phyloP scores from a whole-genome alignment of 2,888 invertebrate species.

The Noctua fimbriata region DNA sequence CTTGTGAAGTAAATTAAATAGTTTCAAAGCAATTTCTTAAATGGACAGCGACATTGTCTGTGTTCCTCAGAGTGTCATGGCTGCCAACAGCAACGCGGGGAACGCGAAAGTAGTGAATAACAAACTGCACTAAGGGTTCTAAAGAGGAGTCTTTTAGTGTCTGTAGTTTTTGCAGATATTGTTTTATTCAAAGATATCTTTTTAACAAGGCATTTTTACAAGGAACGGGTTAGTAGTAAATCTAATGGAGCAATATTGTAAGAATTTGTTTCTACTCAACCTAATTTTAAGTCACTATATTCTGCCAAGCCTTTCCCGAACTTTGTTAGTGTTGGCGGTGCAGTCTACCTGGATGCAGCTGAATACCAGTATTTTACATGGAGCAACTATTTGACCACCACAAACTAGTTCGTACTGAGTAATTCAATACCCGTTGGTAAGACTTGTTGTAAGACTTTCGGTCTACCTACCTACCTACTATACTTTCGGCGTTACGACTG shows the following conservation, averaged over 20 bases:
- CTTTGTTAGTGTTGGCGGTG: too few relatives aligned
- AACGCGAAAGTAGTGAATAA: conserved; percentile 17
- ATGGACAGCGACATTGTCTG: neutral
- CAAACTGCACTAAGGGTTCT: conserved; percentile 24
- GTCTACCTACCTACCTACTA: neutral
- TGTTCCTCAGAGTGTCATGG: neutral
- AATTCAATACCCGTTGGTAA: too few relatives aligned
- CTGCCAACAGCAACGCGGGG: neutral
- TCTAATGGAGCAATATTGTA: neutral
- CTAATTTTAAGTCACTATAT: too few relatives aligned
- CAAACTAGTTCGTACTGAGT: too few relatives aligned
- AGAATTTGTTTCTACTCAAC: neutral
- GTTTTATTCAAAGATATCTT: conserved; percentile 2
- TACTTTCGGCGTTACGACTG: neutral
- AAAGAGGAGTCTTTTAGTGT: conserved; percentile 4
- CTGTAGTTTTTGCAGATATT: conserved; percentile 15
- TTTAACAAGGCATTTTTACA: neutral
- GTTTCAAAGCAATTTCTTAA: conserved; percentile 6
- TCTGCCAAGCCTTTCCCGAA: too few relatives aligned
- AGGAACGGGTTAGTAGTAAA: neutral
- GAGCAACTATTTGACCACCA: too few relatives aligned
- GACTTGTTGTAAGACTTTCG: too few relatives aligned
- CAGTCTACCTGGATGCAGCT: neutral
- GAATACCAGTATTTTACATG: neutral
- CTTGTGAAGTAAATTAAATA: neutral